These are phyloP conservation scores for Glyptemys insculpta DNA, from an alignment of 2,797 vertebrate genomes.

Conservation along the genomic window DNA sequence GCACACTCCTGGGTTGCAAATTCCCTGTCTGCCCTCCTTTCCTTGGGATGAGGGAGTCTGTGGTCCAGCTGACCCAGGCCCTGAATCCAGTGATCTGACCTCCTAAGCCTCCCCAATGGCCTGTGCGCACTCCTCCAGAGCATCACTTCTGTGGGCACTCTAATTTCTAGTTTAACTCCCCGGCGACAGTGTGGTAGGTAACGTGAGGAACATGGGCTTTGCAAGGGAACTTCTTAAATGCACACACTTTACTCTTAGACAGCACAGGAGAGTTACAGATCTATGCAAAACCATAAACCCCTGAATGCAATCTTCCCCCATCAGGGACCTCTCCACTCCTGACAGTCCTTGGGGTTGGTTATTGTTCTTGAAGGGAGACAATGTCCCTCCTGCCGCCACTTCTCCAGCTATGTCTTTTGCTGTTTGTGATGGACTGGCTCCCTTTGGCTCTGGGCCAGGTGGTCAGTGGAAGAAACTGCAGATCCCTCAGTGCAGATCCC, in stretches of 20 bases:
- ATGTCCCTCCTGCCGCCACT: background rate
- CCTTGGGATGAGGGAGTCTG: too few species aligned
- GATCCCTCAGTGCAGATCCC: too few species aligned
- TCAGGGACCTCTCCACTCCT: background rate
- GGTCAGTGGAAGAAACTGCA: background rate
- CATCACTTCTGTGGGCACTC: background rate
- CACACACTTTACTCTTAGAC: background rate
- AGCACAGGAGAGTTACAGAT: background rate
- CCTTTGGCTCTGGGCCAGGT: background rate
- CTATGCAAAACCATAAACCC: background rate
- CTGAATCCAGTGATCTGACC: background rate
- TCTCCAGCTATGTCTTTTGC: background rate
- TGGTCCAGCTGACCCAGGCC: background rate
- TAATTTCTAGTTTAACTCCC: background rate
- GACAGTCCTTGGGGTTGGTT: background rate
- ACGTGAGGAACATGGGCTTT: background rate
- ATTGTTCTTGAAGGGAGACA: background rate
- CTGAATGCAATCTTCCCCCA: background rate
- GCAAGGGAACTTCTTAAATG: background rate
- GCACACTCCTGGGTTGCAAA: background rate
- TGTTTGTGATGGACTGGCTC: background rate
- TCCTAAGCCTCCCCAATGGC: background rate
- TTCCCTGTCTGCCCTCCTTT: background rate
- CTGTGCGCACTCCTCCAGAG: background rate
- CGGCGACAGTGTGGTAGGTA: background rate